These are phyloP conservation scores for Dysdera silvatica DNA, from an alignment of 1,140 invertebrate species.

Conservation along the genomic window DNA sequence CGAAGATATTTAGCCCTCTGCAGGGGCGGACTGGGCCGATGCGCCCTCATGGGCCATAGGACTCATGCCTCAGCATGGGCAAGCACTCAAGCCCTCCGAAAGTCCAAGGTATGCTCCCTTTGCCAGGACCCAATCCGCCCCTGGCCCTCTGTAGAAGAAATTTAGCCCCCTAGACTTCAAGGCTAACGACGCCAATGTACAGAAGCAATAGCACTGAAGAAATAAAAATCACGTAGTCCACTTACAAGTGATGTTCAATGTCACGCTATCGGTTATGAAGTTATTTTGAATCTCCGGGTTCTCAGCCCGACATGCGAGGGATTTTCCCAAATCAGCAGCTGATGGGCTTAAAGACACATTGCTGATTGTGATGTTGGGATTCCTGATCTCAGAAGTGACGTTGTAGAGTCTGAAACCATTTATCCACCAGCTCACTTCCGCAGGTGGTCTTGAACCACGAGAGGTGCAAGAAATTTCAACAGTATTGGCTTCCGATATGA, in stretches of 20 bases:
- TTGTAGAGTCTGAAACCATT: constrained; percentile 53
- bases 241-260: constrained; percentile 81
- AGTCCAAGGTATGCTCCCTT: no score
- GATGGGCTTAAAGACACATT: constrained; percentile 3
- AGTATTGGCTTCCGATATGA: constrained; percentile 65
- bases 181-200: no score
- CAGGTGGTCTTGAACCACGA: constrained; percentile 71
- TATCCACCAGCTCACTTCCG: constrained; percentile 76
- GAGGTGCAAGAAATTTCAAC: constrained; percentile 76
- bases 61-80: no score
- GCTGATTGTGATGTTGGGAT: constrained; percentile 2
- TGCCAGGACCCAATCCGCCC: no score
- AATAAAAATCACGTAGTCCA: no score
- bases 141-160: no score
- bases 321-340: constrained; percentile 46
- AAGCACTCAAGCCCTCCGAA: no score
- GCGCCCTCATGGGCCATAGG: no score
- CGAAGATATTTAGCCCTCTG: no score
- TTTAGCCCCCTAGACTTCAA: no score
- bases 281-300: constrained; percentile 64
- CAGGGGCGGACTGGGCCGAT: no score
- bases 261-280: constrained; percentile 68
- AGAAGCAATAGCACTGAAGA: no score
- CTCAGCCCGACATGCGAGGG: constrained; percentile 67
- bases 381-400: background rate